Conservation (phyloP, 2,113 vertebrate genomes). For the Psittacula cyanocephala region DNA sequence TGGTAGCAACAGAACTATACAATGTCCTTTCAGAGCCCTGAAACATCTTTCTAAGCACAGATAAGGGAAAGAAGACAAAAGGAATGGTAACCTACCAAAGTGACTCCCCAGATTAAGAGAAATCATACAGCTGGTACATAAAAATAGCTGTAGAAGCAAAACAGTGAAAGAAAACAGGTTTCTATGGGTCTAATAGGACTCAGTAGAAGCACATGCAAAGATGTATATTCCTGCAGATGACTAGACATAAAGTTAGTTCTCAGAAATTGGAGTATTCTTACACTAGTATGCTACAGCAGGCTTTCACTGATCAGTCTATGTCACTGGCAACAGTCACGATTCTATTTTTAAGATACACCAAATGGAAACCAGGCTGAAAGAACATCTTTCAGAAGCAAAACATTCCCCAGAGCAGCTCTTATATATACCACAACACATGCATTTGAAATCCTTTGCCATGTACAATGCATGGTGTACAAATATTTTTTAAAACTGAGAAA, state of each 20-base stretch:
- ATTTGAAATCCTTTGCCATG: not conserved
- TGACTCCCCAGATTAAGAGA: not conserved
- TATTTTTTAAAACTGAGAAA: not conserved
- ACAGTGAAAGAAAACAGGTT: not conserved
- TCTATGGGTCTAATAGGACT: not conserved
- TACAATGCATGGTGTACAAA: not conserved
- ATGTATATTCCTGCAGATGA: not conserved
- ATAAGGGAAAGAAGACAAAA: not conserved
- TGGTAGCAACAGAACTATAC: not conserved
- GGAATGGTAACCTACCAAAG: not conserved
- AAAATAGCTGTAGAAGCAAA: not conserved
- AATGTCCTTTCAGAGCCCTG: not conserved
- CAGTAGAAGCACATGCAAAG: not conserved
- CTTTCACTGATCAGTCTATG: not conserved
- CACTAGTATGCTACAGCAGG: not conserved
- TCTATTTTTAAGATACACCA: not conserved
- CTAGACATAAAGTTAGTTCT: not conserved
- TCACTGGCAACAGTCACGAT: not conserved
- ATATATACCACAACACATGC: accelerated
- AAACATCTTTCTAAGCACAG: not conserved
- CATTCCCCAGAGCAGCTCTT: not conserved
- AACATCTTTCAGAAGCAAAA: not conserved
- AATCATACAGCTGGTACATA: not conserved
- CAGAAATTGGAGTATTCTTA: not conserved
- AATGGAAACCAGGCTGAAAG: not conserved